Base-by-base conservation (phyloP, 2,888 invertebrate species). In the Trypoxylon attenuatum region DNA sequence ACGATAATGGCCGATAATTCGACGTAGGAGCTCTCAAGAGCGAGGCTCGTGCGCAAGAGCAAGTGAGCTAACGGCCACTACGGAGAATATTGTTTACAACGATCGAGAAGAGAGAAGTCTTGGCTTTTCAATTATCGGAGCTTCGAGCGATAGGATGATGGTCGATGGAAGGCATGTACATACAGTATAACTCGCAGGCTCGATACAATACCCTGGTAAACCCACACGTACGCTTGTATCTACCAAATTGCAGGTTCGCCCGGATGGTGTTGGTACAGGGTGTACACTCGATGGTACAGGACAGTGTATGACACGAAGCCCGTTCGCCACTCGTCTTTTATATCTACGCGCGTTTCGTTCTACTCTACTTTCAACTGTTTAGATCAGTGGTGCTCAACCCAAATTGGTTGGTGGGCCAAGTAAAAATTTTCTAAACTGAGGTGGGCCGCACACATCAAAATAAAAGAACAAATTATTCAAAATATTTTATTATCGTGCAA, bases 1-100 rank as follows among this genome's bases (percentile, higher is more conserved):
- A 78, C 76, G 82, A 83, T 84, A 83, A 84, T 82, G 79, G 74
- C 62, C 72, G 75, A 81, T 83, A 84, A 83, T 84, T 83, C 80
- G 76, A 76, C 75, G 76, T 76, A 79, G 63, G n/a, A n/a, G n/a
- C n/a, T 73, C 55, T 68, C 65, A 13, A 13, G 10, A 33, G 55
- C 71, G 62, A 43, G 71, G 70, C 68, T 68, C 67, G 72, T 69
- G 63, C 67, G 61, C 64, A 54, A 65, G 56, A n/a, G n/a, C n/a
- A n/a, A n/a, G n/a, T n/a, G n/a, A n/a, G n/a, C n/a, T n/a, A n/a
- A n/a, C n/a, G 25, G 25, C 33, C 43, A 33, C 71, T 60, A 58
- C 57, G 52, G 62, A 62, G 64, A 71, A 69, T 62, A 72, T 72
- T 72, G 72, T 73, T 69, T 73, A 54, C 73, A 52, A 60, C 63